These are phyloP conservation scores for Ophion slaviceki DNA, from an alignment of 2,888 invertebrate species.

Conservation along the genomic window DNA sequence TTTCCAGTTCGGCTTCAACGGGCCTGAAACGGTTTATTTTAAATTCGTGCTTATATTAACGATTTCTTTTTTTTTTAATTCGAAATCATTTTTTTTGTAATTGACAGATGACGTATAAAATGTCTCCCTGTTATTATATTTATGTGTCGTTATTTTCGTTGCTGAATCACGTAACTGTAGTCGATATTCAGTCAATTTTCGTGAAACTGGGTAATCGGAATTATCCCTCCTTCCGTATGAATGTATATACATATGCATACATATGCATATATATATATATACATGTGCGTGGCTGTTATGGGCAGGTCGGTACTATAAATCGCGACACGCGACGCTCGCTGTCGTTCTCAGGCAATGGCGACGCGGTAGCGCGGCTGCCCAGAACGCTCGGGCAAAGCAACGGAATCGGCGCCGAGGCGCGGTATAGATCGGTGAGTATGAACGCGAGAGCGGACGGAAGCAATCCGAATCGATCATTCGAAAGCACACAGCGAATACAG, in stretches of 20 bases:
- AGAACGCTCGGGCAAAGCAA: slow-evolving; percentile 12
- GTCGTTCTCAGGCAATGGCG: slow-evolving; percentile 36
- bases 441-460: slow-evolving; percentile 60
- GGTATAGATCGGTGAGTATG: slow-evolving; percentile 13
- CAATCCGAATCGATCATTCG: slow-evolving; percentile 66
- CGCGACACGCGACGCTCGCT: slow-evolving; percentile 49
- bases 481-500: slow-evolving; percentile 54
- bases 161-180: neutral
- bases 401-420: slow-evolving; percentile 10
- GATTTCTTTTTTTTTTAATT: no score
- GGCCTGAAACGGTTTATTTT: no score
- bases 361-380: slow-evolving; percentile 4
- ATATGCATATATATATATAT: neutral
- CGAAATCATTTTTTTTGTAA: no score
- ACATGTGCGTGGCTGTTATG: neutral
- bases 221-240: neutral
- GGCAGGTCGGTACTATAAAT: slow-evolving; percentile 43
- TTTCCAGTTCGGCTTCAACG: no score
- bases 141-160: neutral
- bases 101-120: no score
- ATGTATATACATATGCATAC: neutral
- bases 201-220: slow-evolving; percentile 17
- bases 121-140: neutral
- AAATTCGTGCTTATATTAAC: no score
- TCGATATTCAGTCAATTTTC: slow-evolving; percentile 22